These are phyloP conservation scores for Pyrrhia umbra DNA, from an alignment of 2,888 invertebrate genomes.

Conservation along the genomic window DNA sequence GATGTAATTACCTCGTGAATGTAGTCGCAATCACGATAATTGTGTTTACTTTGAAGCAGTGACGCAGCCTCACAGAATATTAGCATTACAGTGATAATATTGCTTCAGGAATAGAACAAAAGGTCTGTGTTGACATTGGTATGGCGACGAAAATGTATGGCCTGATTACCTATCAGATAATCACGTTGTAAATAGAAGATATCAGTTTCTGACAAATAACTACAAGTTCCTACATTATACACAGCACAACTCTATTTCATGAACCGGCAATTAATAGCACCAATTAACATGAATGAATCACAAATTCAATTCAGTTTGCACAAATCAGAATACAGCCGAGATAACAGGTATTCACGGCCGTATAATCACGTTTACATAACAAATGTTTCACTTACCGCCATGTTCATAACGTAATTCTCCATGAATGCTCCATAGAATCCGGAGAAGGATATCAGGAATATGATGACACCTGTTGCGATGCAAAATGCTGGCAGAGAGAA, in stretches of 20 bases:
- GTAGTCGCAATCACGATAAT: slow-evolving; percentile 41
- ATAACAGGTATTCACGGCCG: slow-evolving; percentile 54
- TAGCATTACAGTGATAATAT: slow-evolving; percentile 37
- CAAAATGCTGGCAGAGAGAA: slow-evolving; percentile 93
- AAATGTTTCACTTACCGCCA: slow-evolving; percentile 91
- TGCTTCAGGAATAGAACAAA: slow-evolving; percentile 18
- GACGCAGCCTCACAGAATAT: slow-evolving; percentile 40
- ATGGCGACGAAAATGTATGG: slow-evolving; percentile 30
- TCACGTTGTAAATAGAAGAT: slow-evolving; percentile 12
- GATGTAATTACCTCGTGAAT: slow-evolving; percentile 51
- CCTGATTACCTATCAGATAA: slow-evolving; percentile 5
- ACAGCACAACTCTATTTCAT: neutral
- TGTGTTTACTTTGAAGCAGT: slow-evolving; percentile 54
- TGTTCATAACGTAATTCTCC: slow-evolving; percentile 95
- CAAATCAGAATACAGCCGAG: slow-evolving; percentile 37
- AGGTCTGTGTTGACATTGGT: slow-evolving; percentile 30
- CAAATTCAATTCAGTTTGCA: slow-evolving; percentile 13
- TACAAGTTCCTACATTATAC: neutral
- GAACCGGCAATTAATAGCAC: slow-evolving; percentile 39
- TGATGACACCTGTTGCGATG: slow-evolving; percentile 93
- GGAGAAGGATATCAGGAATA: slow-evolving; percentile 95
- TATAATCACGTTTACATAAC: slow-evolving; percentile 37
- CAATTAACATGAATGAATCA: slow-evolving; percentile 49
- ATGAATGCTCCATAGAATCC: slow-evolving; percentile 97
- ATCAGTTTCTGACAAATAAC: slow-evolving; percentile 6